Base-by-base conservation (phyloP, 1,140 invertebrate species). In the Cecropterus lyciades region DNA sequence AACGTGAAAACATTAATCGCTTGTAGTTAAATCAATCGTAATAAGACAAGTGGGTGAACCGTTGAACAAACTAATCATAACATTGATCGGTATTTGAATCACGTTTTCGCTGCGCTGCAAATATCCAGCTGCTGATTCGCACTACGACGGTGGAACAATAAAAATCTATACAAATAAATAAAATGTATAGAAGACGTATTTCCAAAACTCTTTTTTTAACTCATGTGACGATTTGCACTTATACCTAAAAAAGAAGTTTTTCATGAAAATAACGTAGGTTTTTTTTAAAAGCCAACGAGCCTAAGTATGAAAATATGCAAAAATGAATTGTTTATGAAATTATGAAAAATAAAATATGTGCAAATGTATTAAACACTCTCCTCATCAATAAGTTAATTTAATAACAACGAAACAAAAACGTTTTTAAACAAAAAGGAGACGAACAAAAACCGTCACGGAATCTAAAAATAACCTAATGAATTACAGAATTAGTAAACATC, bases 61-160 rank as follows among this genome's bases (percentile, higher is more conserved):
- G 37, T 42, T 11, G 59, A 42, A 52, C 59, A 63, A 63, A 63
- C 46, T 63, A 63, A 63, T 63, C 59, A 63, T 63, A 63, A 52
- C 59, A 51, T 30, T 51, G 48, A 63, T 63, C 48, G 48, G 59
- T 63, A 63, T 63, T 63, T 63, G 46, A 63, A 51, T 51, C 59
- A 52, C 46, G 46, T 63, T 63, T 63, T 27, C 59, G 15, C 59
- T 3, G 59, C 46, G 59, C 59, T 62, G 59, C 59, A 62, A 62
- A 62, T 62, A 62, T 49, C 46, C 30, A 62, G 33, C 59, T 51
- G 59, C n/a, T n/a, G n/a, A 62, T 62, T 62, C 33, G 59, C 46
- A 42, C 59, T 42, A 40, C 46, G 24, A 37, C 55, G 20, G 15
- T 51, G 14, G 59, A 7, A 20, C 13, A 51, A 43, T 40, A 17